Percentiles rank a stretch among this genome's conserved stretches.
Evolutionary conservation across 2,797 vertebrate genomes (phyloP).

Genomic region (Sitta carolinensis): DNA sequence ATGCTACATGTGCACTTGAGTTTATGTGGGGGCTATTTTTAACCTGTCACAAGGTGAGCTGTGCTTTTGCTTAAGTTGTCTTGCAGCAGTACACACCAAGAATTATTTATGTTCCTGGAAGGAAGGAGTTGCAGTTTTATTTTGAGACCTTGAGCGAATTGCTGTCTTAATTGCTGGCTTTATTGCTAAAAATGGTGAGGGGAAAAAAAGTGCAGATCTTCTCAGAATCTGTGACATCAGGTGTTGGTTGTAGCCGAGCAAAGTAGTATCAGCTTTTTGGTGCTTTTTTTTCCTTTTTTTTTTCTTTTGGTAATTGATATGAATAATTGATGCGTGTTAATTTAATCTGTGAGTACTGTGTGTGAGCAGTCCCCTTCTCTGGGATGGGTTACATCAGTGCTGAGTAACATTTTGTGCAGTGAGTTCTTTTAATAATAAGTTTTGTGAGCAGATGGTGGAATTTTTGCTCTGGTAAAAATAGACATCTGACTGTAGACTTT

Average conservation of each 20-base stretch:
- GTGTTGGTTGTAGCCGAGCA: neutral
- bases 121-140: neutral
- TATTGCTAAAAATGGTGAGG: neutral
- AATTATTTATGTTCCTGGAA: conserved; percentile 10
- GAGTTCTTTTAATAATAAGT: neutral
- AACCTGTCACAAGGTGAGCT: conserved; percentile 62
- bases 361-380: neutral
- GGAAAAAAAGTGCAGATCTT: neutral
- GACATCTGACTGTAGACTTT: neutral
- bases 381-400: neutral
- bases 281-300: neutral
- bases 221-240: neutral
- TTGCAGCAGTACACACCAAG: conserved; percentile 27
- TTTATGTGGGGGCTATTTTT: conserved; percentile 53
- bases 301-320: neutral
- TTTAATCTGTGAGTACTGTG: neutral
- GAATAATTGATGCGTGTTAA: neutral
- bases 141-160: neutral
- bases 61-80: conserved; percentile 13
- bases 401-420: neutral
- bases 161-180: neutral
- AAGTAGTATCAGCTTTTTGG: neutral
- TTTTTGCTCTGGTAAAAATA: conserved; percentile 10
- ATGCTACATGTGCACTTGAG: conserved; percentile 42
- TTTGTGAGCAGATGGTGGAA: conserved; percentile 15